These are phyloP conservation scores for Holocentrus rufus DNA, from an alignment of 2,797 vertebrate species.

Conservation along the genomic window DNA sequence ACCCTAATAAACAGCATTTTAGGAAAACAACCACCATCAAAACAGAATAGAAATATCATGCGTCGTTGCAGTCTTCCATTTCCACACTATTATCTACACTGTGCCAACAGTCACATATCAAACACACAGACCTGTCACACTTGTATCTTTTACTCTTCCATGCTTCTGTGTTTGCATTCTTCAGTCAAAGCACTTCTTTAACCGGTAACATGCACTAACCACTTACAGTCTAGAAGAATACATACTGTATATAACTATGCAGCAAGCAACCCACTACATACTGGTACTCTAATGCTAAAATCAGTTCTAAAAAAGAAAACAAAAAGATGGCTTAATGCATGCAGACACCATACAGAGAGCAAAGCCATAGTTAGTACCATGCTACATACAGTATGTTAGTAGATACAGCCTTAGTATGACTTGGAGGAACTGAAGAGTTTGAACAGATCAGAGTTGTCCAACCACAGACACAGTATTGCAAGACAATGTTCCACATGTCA, in stretches of 20 bases:
- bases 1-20: background rate
- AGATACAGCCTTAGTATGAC: slow-evolving; percentile 19
- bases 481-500: slow-evolving; percentile 38
- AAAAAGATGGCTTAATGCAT: slow-evolving; percentile 43
- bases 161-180: slow-evolving; percentile 30
- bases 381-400: slow-evolving; percentile 54
- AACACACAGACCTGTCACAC: slow-evolving; percentile 32
- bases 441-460: slow-evolving; percentile 7
- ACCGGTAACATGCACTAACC: slow-evolving; percentile 51
- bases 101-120: background rate
- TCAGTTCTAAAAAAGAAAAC: background rate
- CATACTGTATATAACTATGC: background rate
- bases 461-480: slow-evolving; percentile 67
- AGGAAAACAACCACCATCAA: background rate
- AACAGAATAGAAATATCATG: slow-evolving; percentile 23
- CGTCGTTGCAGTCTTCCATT: slow-evolving; percentile 2
- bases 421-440: background rate
- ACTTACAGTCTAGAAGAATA: background rate
- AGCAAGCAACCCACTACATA: background rate
- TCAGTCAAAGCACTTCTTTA: background rate
- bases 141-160: slow-evolving; percentile 19
- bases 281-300: background rate
- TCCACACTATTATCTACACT: background rate
- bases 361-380: slow-evolving; percentile 56
- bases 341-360: slow-evolving; percentile 52